These are phyloP conservation scores for Neogale vison DNA, from an alignment of 2,113 vertebrate genomes.

Conservation along the genomic window DNA sequence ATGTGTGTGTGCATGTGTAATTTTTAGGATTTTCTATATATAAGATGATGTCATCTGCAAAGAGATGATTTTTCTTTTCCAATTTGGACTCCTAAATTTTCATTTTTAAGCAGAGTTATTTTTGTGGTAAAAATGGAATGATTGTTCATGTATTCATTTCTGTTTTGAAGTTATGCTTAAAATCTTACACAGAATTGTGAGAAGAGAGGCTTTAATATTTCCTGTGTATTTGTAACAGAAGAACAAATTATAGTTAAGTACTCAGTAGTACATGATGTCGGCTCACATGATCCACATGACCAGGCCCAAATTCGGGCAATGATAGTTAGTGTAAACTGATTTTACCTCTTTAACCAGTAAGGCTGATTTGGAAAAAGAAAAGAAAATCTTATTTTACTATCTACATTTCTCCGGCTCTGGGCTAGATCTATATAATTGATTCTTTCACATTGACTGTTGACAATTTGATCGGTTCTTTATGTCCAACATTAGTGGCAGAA, in stretches of 20 bases:
- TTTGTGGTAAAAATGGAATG: neutral
- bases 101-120: neutral
- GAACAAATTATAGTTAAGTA: neutral
- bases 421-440: slow-evolving; percentile 52
- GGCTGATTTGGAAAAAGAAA: neutral
- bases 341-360: neutral
- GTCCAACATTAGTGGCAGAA: slow-evolving; percentile 47
- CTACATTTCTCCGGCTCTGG: neutral
- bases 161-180: neutral
- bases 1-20: neutral
- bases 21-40: neutral
- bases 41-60: neutral
- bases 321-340: neutral
- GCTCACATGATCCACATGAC: neutral
- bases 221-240: neutral
- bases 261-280: neutral
- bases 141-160: neutral
- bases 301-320: neutral
- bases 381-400: slow-evolving; percentile 18
- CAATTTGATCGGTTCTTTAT: slow-evolving; percentile 60
- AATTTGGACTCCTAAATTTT: neutral
- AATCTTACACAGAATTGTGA: neutral
- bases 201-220: neutral
- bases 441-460: slow-evolving; percentile 53
- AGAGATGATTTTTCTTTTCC: neutral